Evolutionary conservation across 2,797 vertebrate species (phyloP), one percentile per base, ranked within the genome.

Genomic region (Sebastes taczanowskii): DNA sequence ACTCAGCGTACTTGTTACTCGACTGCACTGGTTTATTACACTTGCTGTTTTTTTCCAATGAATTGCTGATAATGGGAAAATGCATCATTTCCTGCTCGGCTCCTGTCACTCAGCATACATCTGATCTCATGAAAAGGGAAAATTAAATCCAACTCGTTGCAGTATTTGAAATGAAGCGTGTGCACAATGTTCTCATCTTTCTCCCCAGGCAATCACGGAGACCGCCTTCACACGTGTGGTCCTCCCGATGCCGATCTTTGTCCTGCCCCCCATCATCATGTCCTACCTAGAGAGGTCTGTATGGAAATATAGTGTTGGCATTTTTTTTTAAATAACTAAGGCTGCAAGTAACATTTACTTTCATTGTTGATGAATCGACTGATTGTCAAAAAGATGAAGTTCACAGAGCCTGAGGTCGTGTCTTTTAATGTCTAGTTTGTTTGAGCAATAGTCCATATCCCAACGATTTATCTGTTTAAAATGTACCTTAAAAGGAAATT

Each of bases 211-310:
- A 42, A 96, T 99, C 90, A 94, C 96, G 81, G 98, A 99, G 94
- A 99, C 98, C 0, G 97, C 98, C 55, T 96, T 99, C 91, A 99
- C 98, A 1, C 95, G 98, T 73, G 97, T 99, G 92, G 97, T 97
- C 83, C 97, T 99, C 35, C 98, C 98, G 1, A 97, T 99, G 97
- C 98, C 98, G 11, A 99, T 99, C 91, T 97, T 99, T 90, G 97
- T 99, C 88, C 97, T 99, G 83, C 98, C 98, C 85, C 97, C 98
- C 29, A 96, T 99, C 83, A 93, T 96, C 78, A 96, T 96, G 95
- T 93, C 95, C 81, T 96, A 95, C 91, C 85, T 96, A 7, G 95
- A 96, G 86, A 95, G 94, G 96, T 96, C 79, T 14, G 90, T 79
- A 22, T 30, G 71, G 42, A 46, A 46, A 64, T 59, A 56, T 22